Evolutionary conservation across 2,888 invertebrate species (phyloP), one percentile per base, ranked within the genome.

Genomic region (Drosophila prostipennis): DNA sequence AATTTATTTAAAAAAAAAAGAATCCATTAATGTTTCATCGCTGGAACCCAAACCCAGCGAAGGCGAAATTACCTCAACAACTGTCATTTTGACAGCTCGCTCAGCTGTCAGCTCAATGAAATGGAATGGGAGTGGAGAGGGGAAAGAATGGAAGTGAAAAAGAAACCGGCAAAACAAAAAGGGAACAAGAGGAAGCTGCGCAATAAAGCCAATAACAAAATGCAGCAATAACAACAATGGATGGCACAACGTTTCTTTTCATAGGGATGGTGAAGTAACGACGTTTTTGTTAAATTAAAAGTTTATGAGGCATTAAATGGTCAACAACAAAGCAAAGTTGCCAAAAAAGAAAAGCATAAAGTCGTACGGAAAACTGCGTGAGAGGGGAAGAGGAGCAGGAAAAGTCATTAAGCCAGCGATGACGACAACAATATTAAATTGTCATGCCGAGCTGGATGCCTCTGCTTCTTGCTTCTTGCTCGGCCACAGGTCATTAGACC

Each of bases 261-360:
- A 16, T 3, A 7, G 29, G 11, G 13, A 40, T 32, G 32, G 49
- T 19, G 64, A 40, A 56, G 61, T 70, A 85, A 80, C 76, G 76
- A 82, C 73, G 69, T 76, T 87, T 85, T 85, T 87, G 82, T 87
- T 85, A 85, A 85, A 85, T 85, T 85, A 85, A 87, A 87, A 85
- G 74, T 85, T 85, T 87, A 85, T 85, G 84, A 78, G 80, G 87
- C 87, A 85, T 85, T 87, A 80, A 85, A 85, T 85, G 85, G 79
- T 74, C 85, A 85, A 74, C 76, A 80, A 81, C 76, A 84, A 84
- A 78, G 82, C 80, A 72, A 76, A 82, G 79, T 77, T 86, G 81
- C 87, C 81, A 84, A 87, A 87, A 87, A 77, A 58, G 76, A 69
- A 53, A 46, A 39, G 42, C 46, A 49, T 43, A 72, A 60, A 73